These are phyloP conservation scores for Podarcis cretensis DNA, from an alignment of 2,113 vertebrate species.

Conservation along the genomic window DNA sequence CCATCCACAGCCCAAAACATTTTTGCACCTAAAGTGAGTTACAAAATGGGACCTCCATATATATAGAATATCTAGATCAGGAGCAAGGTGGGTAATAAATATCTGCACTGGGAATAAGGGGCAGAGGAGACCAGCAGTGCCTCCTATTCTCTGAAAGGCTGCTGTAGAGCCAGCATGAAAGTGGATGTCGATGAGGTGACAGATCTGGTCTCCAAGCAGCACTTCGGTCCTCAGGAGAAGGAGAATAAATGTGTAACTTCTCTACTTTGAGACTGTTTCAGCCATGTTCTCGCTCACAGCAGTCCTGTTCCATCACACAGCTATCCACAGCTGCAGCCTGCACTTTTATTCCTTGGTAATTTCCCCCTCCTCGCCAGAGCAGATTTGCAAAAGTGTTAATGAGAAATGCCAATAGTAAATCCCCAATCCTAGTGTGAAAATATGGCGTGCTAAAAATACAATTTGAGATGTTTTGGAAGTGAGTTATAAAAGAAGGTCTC, in stretches of 20 bases:
- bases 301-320: background rate
- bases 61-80: no score
- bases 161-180: no score
- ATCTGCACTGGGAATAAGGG: no score
- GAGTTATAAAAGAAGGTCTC: background rate
- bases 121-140: no score
- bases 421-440: background rate
- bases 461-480: background rate
- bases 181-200: background rate
- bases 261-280: background rate
- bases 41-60: no score
- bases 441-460: background rate
- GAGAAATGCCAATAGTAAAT: background rate
- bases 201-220: background rate
- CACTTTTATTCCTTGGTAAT: fast-evolving
- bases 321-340: background rate
- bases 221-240: background rate
- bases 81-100: no score
- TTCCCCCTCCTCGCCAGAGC: background rate
- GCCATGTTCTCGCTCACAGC: background rate
- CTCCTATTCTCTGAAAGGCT: no score
- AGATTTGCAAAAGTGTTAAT: constrained; percentile 14
- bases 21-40: no score
- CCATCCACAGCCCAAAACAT: background rate
- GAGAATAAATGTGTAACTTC: fast-evolving